phyloP scores from a whole-genome alignment of 2,888 invertebrate species.

The Ligdia adustata region DNA sequence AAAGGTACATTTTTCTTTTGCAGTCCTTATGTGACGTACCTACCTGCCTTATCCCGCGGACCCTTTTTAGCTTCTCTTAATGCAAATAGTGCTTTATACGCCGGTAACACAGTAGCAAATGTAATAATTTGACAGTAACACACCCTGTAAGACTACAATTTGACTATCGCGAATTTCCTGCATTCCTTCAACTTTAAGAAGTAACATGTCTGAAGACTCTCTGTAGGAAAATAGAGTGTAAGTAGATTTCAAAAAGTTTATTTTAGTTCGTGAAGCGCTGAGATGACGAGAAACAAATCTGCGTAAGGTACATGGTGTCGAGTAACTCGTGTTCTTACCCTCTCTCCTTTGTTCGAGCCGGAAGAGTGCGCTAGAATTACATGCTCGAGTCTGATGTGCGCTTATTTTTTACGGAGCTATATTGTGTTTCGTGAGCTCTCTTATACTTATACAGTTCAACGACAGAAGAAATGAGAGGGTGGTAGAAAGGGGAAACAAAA shows the following conservation, averaged over 20 bases:
- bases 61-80: conserved; percentile 64
- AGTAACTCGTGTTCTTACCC: conserved; percentile 84
- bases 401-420: conserved; percentile 83
- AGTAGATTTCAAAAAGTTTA: conserved; percentile 57
- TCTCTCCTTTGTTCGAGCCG: conserved; percentile 83
- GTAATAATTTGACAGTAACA: conserved; percentile 78
- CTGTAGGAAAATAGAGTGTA: conserved; percentile 59
- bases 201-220: conserved; percentile 54
- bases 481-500: conserved; percentile 67
- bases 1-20: conserved; percentile 84
- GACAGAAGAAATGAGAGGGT: conserved; percentile 77
- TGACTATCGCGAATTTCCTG: conserved; percentile 84
- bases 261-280: conserved; percentile 53
- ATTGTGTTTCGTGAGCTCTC: conserved; percentile 75
- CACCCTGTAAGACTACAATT: conserved; percentile 82
- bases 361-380: conserved; percentile 84
- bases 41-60: conserved; percentile 71
- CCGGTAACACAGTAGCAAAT: conserved; percentile 76
- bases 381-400: conserved; percentile 83
- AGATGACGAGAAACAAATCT: conserved; percentile 81
- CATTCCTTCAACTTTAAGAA: conserved; percentile 62
- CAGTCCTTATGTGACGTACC: conserved; percentile 78
- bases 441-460: conserved; percentile 81
- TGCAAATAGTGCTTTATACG: conserved; percentile 75
- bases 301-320: conserved; percentile 83